A percentile compares a stretch with the other conserved stretches of the same genome.
phyloP scores from a whole-genome alignment of 1,140 invertebrate genomes.

The Lordiphosa stackelbergi region DNA sequence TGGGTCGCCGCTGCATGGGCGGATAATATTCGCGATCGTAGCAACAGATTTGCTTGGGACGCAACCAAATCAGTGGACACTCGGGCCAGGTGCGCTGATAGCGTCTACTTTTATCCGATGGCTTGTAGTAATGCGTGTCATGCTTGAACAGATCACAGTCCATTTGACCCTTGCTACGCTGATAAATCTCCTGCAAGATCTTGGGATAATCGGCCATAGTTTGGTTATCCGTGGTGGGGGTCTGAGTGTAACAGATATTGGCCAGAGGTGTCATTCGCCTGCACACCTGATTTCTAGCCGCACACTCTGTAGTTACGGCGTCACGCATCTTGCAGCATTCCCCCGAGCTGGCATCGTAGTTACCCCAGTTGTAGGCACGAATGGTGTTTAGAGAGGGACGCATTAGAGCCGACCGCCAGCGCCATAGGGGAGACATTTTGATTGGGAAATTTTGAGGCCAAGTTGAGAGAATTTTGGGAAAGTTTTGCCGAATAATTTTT shows the following conservation, averaged over 20 bases:
- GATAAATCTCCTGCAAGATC: slow-evolving; percentile 23
- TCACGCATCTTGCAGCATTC: slow-evolving; percentile 23
- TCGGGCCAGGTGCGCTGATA: slow-evolving; percentile 58
- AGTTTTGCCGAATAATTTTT: no score
- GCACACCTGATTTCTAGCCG: neutral
- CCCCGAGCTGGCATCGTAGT: slow-evolving; percentile 17
- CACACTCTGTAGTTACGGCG: slow-evolving; percentile 1
- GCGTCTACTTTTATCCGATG: slow-evolving; percentile 38
- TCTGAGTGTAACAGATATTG: neutral
- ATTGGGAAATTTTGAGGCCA: no score
- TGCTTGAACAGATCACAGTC: slow-evolving; percentile 26
- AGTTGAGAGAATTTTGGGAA: no score
- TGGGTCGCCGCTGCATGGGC: slow-evolving; percentile 12
- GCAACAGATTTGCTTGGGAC: slow-evolving; percentile 34
- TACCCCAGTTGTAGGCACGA: slow-evolving; percentile 32
- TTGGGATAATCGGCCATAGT: slow-evolving; percentile 9
- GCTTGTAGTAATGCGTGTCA: slow-evolving; percentile 24
- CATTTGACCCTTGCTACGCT: neutral
- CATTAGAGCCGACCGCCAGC: neutral
- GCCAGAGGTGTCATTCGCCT: neutral
- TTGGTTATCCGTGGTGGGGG: neutral
- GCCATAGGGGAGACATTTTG: no score
- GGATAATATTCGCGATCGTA: slow-evolving; percentile 12
- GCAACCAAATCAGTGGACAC: slow-evolving; percentile 37
- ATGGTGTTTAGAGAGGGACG: no score